Percentiles rank a stretch among this genome's conserved stretches.
These are phyloP conservation scores for Esox niger DNA, from an alignment of 2,113 vertebrate genomes.

Conservation along the genomic window DNA sequence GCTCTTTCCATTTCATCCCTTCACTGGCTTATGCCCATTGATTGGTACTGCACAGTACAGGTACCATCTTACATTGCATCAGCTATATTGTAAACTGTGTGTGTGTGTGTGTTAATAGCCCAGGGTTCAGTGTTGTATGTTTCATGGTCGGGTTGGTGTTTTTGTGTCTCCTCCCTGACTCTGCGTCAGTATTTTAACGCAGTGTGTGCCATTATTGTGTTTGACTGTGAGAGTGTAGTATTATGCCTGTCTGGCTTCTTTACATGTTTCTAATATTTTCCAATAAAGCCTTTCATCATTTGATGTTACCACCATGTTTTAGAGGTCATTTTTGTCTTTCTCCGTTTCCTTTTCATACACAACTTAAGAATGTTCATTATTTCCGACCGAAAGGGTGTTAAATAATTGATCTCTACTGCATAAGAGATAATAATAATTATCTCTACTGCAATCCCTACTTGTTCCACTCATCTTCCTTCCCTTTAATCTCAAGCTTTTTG, in stretches of 20 bases:
- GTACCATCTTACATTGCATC: conserved; percentile 29
- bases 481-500: neutral
- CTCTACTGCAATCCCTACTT: conserved; percentile 1
- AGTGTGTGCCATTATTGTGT: conserved; percentile 8
- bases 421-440: too few species aligned
- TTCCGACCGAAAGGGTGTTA: neutral
- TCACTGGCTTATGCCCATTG: conserved; percentile 27
- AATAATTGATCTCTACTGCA: conserved; percentile 19
- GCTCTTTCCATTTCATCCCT: conserved; percentile 34
- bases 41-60: conserved; percentile 31
- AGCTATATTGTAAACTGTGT: conserved; percentile 28
- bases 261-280: conserved; percentile 25
- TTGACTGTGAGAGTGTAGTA: conserved; percentile 17
- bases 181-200: conserved; percentile 46
- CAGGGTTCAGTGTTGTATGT: conserved; percentile 15
- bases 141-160: conserved; percentile 17
- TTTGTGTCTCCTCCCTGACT: conserved; percentile 40
- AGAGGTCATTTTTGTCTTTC: conserved; percentile 5
- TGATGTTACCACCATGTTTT: conserved; percentile 2
- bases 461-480: conserved; percentile 9
- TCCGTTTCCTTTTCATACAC: neutral
- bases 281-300: conserved; percentile 7
- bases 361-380: conserved; percentile 12
- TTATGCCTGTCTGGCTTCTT: conserved; percentile 8
- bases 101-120: conserved; percentile 25